Evolutionary conservation across 2,113 vertebrate genomes (phyloP).

Genomic region (Sarotherodon lohbergeri): DNA sequence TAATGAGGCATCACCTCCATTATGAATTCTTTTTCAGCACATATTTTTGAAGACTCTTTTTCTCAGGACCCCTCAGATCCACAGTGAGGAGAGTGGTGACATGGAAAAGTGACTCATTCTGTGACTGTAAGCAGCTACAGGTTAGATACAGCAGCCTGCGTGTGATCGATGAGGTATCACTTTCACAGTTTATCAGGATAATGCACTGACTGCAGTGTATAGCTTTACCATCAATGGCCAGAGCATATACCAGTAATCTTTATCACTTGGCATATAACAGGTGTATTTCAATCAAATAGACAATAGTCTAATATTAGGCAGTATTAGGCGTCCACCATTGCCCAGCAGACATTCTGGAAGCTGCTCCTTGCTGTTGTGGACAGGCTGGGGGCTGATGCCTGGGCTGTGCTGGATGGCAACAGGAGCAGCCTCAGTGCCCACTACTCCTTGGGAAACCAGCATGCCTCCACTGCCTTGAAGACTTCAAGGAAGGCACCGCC

Average conservation of each 20-base stretch:
- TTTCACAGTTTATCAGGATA: not conserved
- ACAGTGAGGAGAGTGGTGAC: not conserved
- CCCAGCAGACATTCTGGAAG: not conserved
- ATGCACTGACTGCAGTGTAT: not conserved
- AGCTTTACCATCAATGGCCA: not conserved
- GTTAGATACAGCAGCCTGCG: not conserved
- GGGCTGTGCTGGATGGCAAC: not conserved
- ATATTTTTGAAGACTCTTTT: not conserved
- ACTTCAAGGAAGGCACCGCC: not conserved
- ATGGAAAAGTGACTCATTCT: not conserved
- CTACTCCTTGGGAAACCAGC: not conserved
- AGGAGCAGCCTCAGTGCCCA: not conserved
- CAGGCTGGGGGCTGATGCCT: not conserved
- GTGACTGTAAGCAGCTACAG: not conserved
- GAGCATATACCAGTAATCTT: not conserved
- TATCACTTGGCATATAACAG: not conserved
- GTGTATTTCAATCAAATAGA: not conserved
- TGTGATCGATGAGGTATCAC: not conserved
- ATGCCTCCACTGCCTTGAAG: not conserved
- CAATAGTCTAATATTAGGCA: not conserved
- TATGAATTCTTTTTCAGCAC: conserved; percentile 43
- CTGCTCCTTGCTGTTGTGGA: not conserved
- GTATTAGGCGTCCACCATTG: accelerated
- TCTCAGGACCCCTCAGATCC: not conserved
- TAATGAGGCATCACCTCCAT: conserved; percentile 38